Conservation (phyloP, 2,888 invertebrate species). For the Rhingia campestris region DNA sequence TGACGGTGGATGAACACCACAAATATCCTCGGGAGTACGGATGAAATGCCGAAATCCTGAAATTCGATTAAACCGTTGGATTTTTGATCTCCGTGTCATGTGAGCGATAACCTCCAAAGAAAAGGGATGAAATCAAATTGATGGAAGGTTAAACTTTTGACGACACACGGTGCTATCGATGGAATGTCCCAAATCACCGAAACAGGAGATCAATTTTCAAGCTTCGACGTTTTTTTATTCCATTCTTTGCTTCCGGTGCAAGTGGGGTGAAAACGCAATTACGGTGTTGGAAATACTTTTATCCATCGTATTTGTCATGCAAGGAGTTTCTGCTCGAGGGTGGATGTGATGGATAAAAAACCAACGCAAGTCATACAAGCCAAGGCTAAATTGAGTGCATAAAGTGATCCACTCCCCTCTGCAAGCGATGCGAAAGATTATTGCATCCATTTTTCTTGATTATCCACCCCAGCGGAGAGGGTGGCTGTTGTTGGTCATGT, state of each 20-base stretch:
- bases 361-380: neutral
- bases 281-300: constrained; percentile 54
- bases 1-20: neutral
- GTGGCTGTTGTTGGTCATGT: constrained; percentile 24
- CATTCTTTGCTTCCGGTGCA: constrained; percentile 41
- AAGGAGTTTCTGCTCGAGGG: constrained; percentile 33
- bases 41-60: constrained; percentile 34
- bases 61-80: constrained; percentile 56
- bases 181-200: constrained; percentile 63
- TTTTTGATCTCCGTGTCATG: constrained; percentile 36
- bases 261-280: constrained; percentile 67
- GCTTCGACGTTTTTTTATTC: constrained; percentile 22
- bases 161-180: constrained; percentile 18
- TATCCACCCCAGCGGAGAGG: constrained; percentile 32
- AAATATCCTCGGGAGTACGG: constrained; percentile 2
- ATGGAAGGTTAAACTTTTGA: constrained; percentile 28
- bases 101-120: constrained; percentile 32
- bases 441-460: constrained; percentile 70
- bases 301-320: constrained; percentile 68
- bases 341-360: constrained; percentile 5
- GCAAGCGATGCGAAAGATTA: constrained; percentile 67
- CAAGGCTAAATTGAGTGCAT: constrained; percentile 57
- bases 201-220: constrained; percentile 50
- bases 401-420: constrained; percentile 41
- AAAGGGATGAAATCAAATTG: constrained; percentile 12